Evolutionary conservation across 2,888 invertebrate genomes (phyloP).

Genomic region (Rhyacophila evoluta): DNA sequence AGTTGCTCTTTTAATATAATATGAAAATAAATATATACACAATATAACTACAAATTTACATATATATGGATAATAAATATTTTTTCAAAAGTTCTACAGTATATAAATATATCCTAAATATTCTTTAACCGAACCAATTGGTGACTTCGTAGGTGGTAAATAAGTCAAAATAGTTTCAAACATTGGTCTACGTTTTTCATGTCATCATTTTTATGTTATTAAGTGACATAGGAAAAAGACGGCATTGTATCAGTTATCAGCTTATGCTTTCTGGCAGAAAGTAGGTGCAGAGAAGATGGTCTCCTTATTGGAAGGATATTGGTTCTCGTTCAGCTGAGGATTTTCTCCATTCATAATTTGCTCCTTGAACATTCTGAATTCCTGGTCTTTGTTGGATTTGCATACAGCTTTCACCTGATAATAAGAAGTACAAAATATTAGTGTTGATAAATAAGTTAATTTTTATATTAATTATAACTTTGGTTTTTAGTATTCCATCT

Average conservation of each 20-base stretch:
- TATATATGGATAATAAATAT: background rate
- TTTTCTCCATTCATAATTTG: conserved; percentile 64
- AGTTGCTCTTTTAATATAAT: background rate
- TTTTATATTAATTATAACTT: too few relatives aligned
- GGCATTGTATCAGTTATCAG: too few relatives aligned
- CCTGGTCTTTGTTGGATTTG: conserved; percentile 61
- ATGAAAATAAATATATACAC: background rate
- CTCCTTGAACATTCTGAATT: conserved; percentile 60
- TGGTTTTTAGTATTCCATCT: too few relatives aligned
- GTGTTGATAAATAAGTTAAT: conserved; percentile 55
- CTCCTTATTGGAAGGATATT: conserved; percentile 57
- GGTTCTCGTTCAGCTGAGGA: conserved; percentile 60
- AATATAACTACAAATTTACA: background rate
- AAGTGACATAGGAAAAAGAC: too few relatives aligned
- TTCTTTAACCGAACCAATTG: background rate
- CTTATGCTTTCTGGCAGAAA: conserved; percentile 58
- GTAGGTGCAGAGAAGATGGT: conserved; percentile 63
- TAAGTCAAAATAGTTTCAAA: too few relatives aligned
- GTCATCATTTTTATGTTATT: too few relatives aligned
- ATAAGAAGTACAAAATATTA: conserved; percentile 19
- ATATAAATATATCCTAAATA: background rate
- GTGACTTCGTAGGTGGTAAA: too few relatives aligned
- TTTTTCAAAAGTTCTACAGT: background rate
- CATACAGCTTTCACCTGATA: conserved; percentile 62
- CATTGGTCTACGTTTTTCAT: too few relatives aligned